Evolutionary conservation across 2,888 invertebrate genomes (phyloP).

Genomic region (Melangyna quadrimaculata): DNA sequence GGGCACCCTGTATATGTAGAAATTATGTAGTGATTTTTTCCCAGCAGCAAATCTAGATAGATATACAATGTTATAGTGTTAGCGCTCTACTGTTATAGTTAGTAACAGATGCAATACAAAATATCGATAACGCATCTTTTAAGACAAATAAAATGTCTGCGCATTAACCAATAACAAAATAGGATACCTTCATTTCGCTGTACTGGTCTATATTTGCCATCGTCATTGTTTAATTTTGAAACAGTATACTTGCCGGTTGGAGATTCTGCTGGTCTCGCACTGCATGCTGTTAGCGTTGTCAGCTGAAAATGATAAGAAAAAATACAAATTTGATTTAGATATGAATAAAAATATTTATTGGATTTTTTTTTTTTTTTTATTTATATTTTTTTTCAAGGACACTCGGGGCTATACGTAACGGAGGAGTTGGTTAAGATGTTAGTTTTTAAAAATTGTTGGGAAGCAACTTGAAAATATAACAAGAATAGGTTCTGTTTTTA

Average conservation of each 20-base stretch:
- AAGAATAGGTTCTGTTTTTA: no score
- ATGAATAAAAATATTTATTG: background rate
- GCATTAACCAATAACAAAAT: conserved; percentile 44
- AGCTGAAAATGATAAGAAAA: conserved; percentile 28
- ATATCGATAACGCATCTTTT: conserved; percentile 23
- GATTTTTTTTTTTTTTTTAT: no score
- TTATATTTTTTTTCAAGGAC: no score
- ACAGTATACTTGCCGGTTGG: conserved; percentile 78
- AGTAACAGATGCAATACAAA: background rate
- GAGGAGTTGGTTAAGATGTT: no score
- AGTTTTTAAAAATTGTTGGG: no score
- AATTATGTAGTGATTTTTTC: conserved; percentile 6
- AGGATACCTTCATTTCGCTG: conserved; percentile 78
- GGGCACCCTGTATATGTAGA: no score
- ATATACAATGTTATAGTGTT: conserved; percentile 44
- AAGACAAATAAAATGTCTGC: conserved; percentile 5
- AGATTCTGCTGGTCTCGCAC: conserved; percentile 43
- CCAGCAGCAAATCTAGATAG: conserved; percentile 26
- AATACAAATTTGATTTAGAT: background rate
- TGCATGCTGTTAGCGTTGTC: conserved; percentile 50
- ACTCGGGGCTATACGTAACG: no score
- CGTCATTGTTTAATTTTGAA: conserved; percentile 72
- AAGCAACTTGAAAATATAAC: no score
- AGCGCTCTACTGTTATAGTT: conserved; percentile 38
- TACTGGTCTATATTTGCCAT: conserved; percentile 76